Evolutionary conservation across 2,797 vertebrate genomes (phyloP), one percentile per base, ranked within the genome.

Genomic region (Scleropages formosus): DNA sequence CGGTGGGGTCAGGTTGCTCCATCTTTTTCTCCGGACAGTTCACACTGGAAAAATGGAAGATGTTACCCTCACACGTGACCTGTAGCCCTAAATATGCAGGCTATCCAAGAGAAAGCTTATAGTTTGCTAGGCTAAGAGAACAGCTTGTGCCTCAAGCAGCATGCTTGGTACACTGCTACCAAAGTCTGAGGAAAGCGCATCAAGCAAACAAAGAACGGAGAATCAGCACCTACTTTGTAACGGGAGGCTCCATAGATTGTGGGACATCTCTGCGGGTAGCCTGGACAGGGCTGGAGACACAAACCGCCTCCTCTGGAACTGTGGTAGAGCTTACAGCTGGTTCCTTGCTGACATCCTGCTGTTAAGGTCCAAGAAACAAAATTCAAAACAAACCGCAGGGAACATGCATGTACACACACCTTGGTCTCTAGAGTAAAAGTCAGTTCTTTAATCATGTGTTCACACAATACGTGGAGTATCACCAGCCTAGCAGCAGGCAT

Each of bases 271-370:
- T 93, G 18, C 74, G 72, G 15, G 86, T 62, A 71, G 87, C 53
- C 74, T 68, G 83, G 78, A 79, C 69, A 59, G 85, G 84, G 82
- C 83, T 87, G 16, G 87, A 77, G 61, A 79, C 80, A 9, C 79
- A 12, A 12, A 68, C 61, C 56, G 76, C 83, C 8, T 92, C 91
- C 74, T 91, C 92, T 0, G 85, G 86, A 76, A 59, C 82, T 56
- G 84, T 9, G 56, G 78, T 77, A 16, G 82, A 49, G 81, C 82
- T 87, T n/a, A n/a, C n/a, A 39, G 31, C 31, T 60, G 84, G 79
- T 80, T 93, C 91, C 85, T 93, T 93, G 85, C 78, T 89, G 72
- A 81, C 76, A 78, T 94, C 93, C 0, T 82, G 86, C 87, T 92
- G 74, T 53, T 0, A 77, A 78, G 47, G 1, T 27, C 69, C 70